Evolutionary conservation across 2,888 invertebrate genomes (phyloP), one percentile per base, ranked within the genome.

Genomic region (Lasioglossum oenotherae): DNA sequence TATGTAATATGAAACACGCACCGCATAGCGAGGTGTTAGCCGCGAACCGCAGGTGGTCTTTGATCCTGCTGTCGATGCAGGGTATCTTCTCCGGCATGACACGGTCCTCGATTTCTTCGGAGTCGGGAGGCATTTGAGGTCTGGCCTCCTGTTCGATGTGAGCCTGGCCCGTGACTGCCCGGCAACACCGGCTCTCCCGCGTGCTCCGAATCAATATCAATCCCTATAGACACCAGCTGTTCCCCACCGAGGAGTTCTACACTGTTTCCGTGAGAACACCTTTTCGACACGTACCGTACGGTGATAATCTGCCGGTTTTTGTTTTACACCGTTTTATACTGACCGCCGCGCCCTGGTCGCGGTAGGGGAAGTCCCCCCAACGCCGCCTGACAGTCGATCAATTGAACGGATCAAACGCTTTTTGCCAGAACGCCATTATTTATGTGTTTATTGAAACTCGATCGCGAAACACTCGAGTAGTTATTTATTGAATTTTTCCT

Each of bases 171-270:
- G 80, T 87, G 85, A 91, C 91, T 91, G 89, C 78, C 85, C 91
- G 87, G 78, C 85, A 86, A 83, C 73, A 49, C 86, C 84, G 81
- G 84, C 80, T 80, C 77, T 82, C 80, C 80, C 85, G 87, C 89
- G 87, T 87, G 89, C 85, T 90, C 88, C 87, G 85, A 92, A 93
- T 93, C 93, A 93, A 93, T 93, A 93, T 92, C 92, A 93, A 93
- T 92, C 91, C 89, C 90, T 88, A 77, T 87, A 77, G 87, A 90
- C 88, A 91, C 88, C 82, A 81, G 83, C 81, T 90, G 87, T 89
- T 86, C 85, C 85, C 87, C 87, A 77, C 77, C 72, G 57, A 67
- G 67, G 31, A 14, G 67, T 67, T 82, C 31, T 74, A 72, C 75
- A 74, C 64, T 38, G 67, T 23, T 74, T 71, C 71, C 85, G 75